Evolutionary conservation across 2,888 invertebrate genomes (phyloP), one percentile per base, ranked within the genome.

Genomic region (Rambutsinella grinnellia): DNA sequence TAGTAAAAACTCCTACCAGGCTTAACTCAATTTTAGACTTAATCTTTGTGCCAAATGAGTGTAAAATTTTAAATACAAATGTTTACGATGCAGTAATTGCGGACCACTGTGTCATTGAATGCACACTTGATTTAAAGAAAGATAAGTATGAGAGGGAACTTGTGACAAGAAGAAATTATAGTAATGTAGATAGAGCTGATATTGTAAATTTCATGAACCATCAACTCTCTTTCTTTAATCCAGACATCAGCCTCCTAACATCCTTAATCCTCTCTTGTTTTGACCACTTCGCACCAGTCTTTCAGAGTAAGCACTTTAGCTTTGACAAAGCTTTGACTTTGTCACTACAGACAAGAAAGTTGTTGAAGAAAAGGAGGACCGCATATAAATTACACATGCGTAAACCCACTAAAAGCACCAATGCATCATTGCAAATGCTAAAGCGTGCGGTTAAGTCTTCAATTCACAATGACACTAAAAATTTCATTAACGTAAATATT

Each of bases 1-100:
- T 65, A 2, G 17, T 65, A 3, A 19, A 51, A 1, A 21, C 3
- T 3, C 63, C 63, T 2, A 65, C 63, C 3, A 65, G 63, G 63
- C 51, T 21, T 36, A 53, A 2, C 28, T n/a, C n/a, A n/a, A n/a
- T n/a, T n/a, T n/a, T n/a, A n/a, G n/a, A n/a, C n/a, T n/a, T n/a
- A n/a, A n/a, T 65, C 3, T 65, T 53, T 36, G 49, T 47, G 1
- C 47, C 19, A 3, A n/a, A 27, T 36, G n/a, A 3, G 2, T 1
- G 15, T 1, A 36, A 5, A 3, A 24, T 65, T 8, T 1, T 36
- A 1, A 53, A 27, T 6, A 19, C 10, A 17, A 65, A 53, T 1
- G 36, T 21, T 21, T 21, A 17, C 23, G 28, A 51, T 19, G 15
- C 53, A 1, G 3, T 6, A 8, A 3, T 65, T 13, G n/a, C 63